phyloP scores from a whole-genome alignment of 2,113 vertebrate genomes.

The Blennius ocellaris region DNA sequence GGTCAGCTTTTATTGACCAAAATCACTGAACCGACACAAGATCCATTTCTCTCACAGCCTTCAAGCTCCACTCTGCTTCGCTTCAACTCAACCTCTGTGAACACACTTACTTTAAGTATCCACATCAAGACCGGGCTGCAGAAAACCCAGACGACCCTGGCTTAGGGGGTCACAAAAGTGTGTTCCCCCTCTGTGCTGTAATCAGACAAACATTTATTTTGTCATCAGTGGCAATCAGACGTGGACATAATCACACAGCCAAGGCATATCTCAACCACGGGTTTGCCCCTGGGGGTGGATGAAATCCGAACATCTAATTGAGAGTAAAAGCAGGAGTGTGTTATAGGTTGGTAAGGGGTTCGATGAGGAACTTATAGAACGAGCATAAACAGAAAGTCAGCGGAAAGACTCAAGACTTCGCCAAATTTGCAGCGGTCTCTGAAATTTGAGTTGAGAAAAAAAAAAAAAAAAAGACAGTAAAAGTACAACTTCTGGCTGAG shows the following conservation, averaged over 20 bases:
- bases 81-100: conserved; percentile 28
- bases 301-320: conserved; percentile 15
- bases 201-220: conserved; percentile 56
- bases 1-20: conserved; percentile 67
- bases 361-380: conserved; percentile 4
- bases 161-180: conserved; percentile 7
- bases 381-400: conserved; percentile 45
- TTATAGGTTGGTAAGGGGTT: conserved; percentile 1
- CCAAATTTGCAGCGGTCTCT: conserved; percentile 22
- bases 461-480: neutral
- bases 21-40: conserved; percentile 65
- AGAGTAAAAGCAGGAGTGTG: conserved; percentile 10
- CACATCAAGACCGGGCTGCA: conserved; percentile 3
- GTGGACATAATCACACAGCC: conserved; percentile 2
- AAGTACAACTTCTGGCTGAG: neutral
- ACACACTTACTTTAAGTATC: conserved; percentile 19
- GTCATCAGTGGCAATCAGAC: conserved; percentile 56
- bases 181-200: conserved; percentile 5
- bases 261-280: conserved; percentile 19
- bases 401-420: conserved; percentile 37
- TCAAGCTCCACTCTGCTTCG: conserved; percentile 28
- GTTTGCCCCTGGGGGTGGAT: neutral
- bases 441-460: conserved; percentile 24
- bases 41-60: conserved; percentile 51
- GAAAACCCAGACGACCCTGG: conserved; percentile 33